A percentile compares a stretch with the other conserved stretches of the same genome.
Evolutionary conservation across 1,140 invertebrate genomes (phyloP).

Genomic region (Drosophila ironensis): DNA sequence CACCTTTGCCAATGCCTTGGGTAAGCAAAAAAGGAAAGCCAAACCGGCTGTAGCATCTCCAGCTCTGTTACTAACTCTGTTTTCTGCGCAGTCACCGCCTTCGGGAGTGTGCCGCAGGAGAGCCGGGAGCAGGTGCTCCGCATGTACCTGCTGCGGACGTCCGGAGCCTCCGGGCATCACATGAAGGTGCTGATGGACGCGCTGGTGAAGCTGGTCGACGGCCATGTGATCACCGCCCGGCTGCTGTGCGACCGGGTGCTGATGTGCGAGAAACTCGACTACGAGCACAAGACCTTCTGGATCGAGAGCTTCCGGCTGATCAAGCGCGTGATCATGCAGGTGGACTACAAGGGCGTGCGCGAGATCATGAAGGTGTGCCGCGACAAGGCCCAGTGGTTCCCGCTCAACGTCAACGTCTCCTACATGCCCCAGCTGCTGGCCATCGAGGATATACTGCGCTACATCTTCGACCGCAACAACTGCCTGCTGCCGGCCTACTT

Average conservation of each 20-base stretch:
- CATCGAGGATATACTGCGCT: conserved; percentile 90
- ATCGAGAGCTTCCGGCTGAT: conserved; percentile 93
- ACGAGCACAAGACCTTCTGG: conserved; percentile 92
- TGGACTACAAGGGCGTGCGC: conserved; percentile 97
- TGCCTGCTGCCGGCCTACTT: conserved; percentile 96
- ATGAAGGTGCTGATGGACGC: conserved; percentile 88
- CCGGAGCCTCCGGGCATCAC: conserved; percentile 87
- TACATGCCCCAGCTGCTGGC: conserved; percentile 90
- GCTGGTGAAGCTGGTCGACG: conserved; percentile 88
- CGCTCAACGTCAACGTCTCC: conserved; percentile 88
- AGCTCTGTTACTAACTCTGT: too few relatives aligned
- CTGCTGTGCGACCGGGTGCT: conserved; percentile 93
- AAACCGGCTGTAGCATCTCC: too few relatives aligned
- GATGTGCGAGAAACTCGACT: conserved; percentile 89
- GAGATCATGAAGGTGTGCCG: conserved; percentile 96
- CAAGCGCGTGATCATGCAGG: conserved; percentile 91
- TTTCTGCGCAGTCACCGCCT: conserved; percentile 82
- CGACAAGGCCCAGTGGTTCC: conserved; percentile 92
- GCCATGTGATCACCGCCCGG: conserved; percentile 83
- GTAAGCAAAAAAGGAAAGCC: too few relatives aligned
- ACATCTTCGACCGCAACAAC: conserved; percentile 96
- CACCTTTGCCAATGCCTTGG: conserved; percentile 85
- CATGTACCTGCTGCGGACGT: conserved; percentile 87
- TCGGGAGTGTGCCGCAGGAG: conserved; percentile 84
- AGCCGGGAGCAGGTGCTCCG: conserved; percentile 87